Conservation (phyloP, 2,888 invertebrate species). For the Junonia oenone region DNA sequence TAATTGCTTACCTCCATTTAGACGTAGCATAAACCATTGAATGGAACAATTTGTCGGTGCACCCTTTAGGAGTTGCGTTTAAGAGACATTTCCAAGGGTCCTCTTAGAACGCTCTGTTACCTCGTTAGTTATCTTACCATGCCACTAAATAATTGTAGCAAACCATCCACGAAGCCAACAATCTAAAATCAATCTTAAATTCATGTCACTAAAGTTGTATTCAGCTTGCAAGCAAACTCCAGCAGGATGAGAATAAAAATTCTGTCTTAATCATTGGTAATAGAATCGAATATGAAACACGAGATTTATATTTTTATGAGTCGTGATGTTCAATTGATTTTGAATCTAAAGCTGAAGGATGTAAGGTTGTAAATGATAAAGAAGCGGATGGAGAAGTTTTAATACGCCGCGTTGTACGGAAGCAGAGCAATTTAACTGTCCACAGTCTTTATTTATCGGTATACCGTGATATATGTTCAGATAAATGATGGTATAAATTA, state of each 20-base stretch:
- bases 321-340: slow-evolving; percentile 26
- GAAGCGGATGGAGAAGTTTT: slow-evolving; percentile 28
- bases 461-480: slow-evolving; percentile 62
- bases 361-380: slow-evolving; percentile 35
- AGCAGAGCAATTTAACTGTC: slow-evolving; percentile 64
- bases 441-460: slow-evolving; percentile 52
- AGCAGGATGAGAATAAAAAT: slow-evolving; percentile 38
- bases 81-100: slow-evolving; percentile 65
- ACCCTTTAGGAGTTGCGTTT: slow-evolving; percentile 49
- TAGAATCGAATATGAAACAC: slow-evolving; percentile 48
- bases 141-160: slow-evolving; percentile 63
- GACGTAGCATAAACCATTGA: slow-evolving; percentile 56
- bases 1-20: slow-evolving; percentile 56
- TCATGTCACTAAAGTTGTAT: slow-evolving; percentile 31
- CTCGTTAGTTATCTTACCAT: slow-evolving; percentile 68
- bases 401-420: slow-evolving; percentile 50
- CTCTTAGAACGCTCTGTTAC: slow-evolving; percentile 60
- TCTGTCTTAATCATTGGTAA: slow-evolving; percentile 46
- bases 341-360: slow-evolving; percentile 30
- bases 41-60: slow-evolving; percentile 73
- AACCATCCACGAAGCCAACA: slow-evolving; percentile 7
- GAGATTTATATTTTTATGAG: slow-evolving; percentile 35
- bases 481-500: slow-evolving; percentile 53
- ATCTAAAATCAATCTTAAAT: slow-evolving; percentile 31
- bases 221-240: slow-evolving; percentile 19